phyloP scores from a whole-genome alignment of 2,113 vertebrate genomes.

The human region GRCh38 chr1:200401501-200402000 shows the following conservation, averaged over 20 bases:
- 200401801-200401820: neutral
- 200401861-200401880: neutral
- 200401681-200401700: neutral
- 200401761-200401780: neutral
- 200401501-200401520: slow-evolving; percentile 50
- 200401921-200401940: neutral
- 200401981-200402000: neutral
- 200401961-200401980: neutral
- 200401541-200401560: neutral
- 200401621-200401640: neutral
- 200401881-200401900: neutral
- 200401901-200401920: neutral
- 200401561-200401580: neutral
- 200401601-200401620: no score
- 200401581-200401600: neutral
- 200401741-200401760: neutral
- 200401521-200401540: neutral
- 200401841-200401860: neutral
- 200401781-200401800: neutral
- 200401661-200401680: neutral
- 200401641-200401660: no score
- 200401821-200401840: neutral
- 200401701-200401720: neutral
- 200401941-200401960: neutral
- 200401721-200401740: neutral